phyloP scores from a whole-genome alignment of 2,888 invertebrate species.

The Lathronympha strigana region DNA sequence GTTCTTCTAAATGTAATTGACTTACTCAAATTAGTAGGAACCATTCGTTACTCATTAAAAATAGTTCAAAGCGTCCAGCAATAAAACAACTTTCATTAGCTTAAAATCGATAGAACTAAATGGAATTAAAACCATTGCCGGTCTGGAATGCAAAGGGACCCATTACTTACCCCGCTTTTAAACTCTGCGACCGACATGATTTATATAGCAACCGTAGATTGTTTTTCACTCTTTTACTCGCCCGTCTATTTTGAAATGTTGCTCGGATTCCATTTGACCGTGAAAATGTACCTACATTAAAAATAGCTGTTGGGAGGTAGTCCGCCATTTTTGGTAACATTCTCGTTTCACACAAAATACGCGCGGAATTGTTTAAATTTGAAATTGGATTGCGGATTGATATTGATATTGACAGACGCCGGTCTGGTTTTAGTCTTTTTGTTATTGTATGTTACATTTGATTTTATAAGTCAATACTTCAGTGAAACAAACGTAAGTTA shows the following conservation, averaged over 20 bases:
- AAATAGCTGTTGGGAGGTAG: constrained; percentile 52
- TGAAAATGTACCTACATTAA: constrained; percentile 61
- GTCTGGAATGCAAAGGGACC: constrained; percentile 55
- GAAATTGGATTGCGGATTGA: constrained; percentile 14
- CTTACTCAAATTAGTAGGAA: constrained; percentile 4
- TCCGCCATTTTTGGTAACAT: constrained; percentile 5
- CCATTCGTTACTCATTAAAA: neutral
- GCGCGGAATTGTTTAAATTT: neutral
- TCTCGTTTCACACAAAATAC: constrained; percentile 16
- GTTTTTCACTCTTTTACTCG: constrained; percentile 57
- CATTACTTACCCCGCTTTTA: constrained; percentile 70
- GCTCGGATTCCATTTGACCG: constrained; percentile 62
- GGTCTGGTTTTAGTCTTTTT: neutral
- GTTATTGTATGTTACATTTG: constrained; percentile 4
- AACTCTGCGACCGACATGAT: constrained; percentile 70
- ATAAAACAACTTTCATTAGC: constrained; percentile 15
- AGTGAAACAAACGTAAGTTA: too few species aligned
- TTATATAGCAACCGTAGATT: constrained; percentile 62
- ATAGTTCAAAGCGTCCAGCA: constrained; percentile 1
- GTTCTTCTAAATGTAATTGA: neutral
- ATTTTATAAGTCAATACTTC: too few species aligned
- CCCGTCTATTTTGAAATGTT: constrained; percentile 65
- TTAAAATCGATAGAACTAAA: constrained; percentile 50
- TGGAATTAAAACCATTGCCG: constrained; percentile 54
- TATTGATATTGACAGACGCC: neutral